Conservation (phyloP, 1,140 invertebrate species). For the Propsilocerus akamusi region DNA sequence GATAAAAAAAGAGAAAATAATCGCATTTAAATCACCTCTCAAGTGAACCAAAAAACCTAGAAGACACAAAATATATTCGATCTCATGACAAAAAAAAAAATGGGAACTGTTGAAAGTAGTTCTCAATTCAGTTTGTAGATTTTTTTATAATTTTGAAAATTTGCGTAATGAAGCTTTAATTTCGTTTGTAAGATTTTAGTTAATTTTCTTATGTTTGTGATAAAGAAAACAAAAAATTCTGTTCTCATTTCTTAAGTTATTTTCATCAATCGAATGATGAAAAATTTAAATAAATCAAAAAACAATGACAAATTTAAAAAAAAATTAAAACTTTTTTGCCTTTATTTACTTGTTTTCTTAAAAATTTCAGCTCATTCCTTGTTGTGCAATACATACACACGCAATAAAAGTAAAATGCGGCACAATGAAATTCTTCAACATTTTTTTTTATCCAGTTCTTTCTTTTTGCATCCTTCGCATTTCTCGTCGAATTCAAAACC, state of each 20-base stretch:
- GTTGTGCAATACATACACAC: too few relatives aligned
- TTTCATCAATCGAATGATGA: too few relatives aligned
- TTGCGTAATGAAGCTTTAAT: not conserved
- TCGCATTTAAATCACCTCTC: not conserved
- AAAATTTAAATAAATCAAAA: too few relatives aligned
- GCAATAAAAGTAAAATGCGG: too few relatives aligned
- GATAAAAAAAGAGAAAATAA: not conserved
- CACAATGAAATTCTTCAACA: too few relatives aligned
- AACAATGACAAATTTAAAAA: not conserved
- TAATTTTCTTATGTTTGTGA: not conserved
- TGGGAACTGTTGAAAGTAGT: not conserved
- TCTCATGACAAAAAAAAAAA: not conserved
- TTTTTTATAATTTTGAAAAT: not conserved
- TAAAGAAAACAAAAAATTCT: too few relatives aligned
- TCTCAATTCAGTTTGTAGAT: too few relatives aligned
- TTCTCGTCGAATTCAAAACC: too few relatives aligned
- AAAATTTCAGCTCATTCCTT: not conserved
- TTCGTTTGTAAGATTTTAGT: not conserved
- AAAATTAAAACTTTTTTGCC: not conserved
- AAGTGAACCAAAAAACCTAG: conserved; percentile 3
- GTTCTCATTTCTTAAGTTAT: too few relatives aligned
- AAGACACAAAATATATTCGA: not conserved
- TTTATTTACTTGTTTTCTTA: not conserved
- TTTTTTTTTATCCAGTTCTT: too few relatives aligned
- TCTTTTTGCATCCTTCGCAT: too few relatives aligned